Evolutionary conservation across 2,888 invertebrate genomes (phyloP).

Genomic region (Cyclophora punctaria): DNA sequence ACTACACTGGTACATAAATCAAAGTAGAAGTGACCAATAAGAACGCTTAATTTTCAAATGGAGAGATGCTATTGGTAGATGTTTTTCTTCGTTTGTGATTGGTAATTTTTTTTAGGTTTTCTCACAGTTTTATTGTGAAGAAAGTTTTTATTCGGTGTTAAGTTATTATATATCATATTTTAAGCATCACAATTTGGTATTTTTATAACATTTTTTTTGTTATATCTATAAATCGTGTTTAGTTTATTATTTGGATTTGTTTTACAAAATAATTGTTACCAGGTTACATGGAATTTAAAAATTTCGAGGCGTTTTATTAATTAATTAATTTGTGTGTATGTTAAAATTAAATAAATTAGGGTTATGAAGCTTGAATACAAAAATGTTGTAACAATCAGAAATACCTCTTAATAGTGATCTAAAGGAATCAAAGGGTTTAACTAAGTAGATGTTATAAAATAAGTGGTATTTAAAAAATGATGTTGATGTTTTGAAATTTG

Average conservation of each 20-base stretch:
- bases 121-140: too few species aligned
- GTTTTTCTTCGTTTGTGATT: too few species aligned
- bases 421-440: conserved; percentile 61
- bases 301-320: too few species aligned
- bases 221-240: conserved; percentile 39
- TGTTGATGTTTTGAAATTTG: conserved; percentile 64
- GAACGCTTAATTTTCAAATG: too few species aligned
- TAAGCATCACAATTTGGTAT: conserved; percentile 36
- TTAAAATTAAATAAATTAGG: conserved; percentile 35
- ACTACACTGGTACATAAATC: too few species aligned
- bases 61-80: too few species aligned
- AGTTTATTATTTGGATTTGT: conserved; percentile 41
- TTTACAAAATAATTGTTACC: conserved; percentile 50
- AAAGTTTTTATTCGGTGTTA: too few species aligned
- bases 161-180: neutral
- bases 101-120: too few species aligned
- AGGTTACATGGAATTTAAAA: conserved; percentile 12
- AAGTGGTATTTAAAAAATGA: conserved; percentile 56
- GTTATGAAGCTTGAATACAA: conserved; percentile 38
- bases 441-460: conserved; percentile 40
- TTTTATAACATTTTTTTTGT: conserved; percentile 34
- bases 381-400: conserved; percentile 50
- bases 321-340: conserved; percentile 22
- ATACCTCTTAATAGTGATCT: conserved; percentile 72
- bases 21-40: too few species aligned